Evolutionary conservation across 2,797 vertebrate genomes (phyloP).

Genomic region (Mus minutoides): DNA sequence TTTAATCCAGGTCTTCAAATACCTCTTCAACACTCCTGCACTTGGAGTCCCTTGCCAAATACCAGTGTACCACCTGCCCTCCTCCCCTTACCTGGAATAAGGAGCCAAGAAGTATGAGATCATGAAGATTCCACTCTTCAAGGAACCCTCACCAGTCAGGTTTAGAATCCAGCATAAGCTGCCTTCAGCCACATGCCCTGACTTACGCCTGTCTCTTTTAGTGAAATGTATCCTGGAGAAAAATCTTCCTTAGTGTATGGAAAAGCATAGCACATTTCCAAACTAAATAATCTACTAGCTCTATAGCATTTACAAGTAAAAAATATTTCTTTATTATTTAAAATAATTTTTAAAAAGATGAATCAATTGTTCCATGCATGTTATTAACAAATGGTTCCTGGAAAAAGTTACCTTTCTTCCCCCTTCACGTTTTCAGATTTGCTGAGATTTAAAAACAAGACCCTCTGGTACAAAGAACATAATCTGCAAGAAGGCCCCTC

Average conservation of each 20-base stretch:
- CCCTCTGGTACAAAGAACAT: not conserved
- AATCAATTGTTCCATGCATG: not conserved
- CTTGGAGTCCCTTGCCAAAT: not conserved
- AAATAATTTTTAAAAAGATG: not conserved
- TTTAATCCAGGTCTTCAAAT: not conserved
- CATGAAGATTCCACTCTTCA: fast-evolving
- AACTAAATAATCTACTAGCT: not conserved
- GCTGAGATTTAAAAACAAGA: constrained; percentile 32
- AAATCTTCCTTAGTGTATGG: not conserved
- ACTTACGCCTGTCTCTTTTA: not conserved
- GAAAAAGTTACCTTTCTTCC: constrained; percentile 19
- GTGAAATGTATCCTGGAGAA: not conserved
- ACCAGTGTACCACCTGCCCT: not conserved
- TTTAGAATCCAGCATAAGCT: not conserved
- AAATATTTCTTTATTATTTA: not conserved
- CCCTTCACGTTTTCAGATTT: constrained; percentile 10
- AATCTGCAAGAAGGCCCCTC: not conserved
- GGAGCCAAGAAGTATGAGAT: not conserved
- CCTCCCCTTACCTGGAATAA: too few relatives aligned
- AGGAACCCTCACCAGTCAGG: fast-evolving
- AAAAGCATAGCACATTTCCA: not conserved
- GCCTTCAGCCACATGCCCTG: not conserved
- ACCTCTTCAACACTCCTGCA: not conserved
- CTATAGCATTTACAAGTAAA: not conserved
- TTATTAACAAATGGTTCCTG: constrained; percentile 56